Evolutionary conservation across 2,888 invertebrate species (phyloP).

Genomic region (Pseudanteris insignis): DNA sequence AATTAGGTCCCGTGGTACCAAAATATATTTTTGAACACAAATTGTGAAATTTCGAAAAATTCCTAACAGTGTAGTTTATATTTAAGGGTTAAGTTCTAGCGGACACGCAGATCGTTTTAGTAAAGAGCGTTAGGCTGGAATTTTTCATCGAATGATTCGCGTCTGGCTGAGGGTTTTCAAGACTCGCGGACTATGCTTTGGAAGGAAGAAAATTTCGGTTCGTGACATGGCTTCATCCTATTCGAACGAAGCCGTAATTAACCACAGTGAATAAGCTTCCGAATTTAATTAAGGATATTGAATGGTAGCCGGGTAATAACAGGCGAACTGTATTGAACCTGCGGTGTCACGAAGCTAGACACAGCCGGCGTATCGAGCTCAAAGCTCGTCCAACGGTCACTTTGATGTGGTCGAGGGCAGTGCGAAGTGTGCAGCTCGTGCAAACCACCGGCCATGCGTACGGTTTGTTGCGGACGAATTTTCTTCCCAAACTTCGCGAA

Average conservation of each 20-base stretch:
- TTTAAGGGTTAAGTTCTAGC: no score
- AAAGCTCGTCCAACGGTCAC: conserved; percentile 62
- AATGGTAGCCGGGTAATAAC: conserved; percentile 64
- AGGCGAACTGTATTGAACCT: conserved; percentile 63
- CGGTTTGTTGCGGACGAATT: conserved; percentile 51
- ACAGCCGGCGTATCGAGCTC: conserved; percentile 62
- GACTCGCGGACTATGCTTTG: no score
- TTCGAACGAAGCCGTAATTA: conserved; percentile 63
- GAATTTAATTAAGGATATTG: conserved; percentile 67
- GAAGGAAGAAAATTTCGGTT: no score
- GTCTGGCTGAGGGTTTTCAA: no score
- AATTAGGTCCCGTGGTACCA: no score
- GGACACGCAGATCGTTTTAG: no score
- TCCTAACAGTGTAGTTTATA: no score
- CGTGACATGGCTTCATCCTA: conserved; percentile 46
- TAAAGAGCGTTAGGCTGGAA: no score
- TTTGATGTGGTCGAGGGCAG: conserved; percentile 65
- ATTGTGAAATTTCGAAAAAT: no score
- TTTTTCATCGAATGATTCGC: no score
- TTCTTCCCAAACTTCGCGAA: conserved; percentile 53
- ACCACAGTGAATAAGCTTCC: conserved; percentile 66
- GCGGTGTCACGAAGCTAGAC: conserved; percentile 65
- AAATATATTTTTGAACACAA: no score
- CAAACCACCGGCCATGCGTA: conserved; percentile 48
- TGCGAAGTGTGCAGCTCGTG: conserved; percentile 61